Conservation (phyloP, 2,797 vertebrate species). For the Morelia viridis region DNA sequence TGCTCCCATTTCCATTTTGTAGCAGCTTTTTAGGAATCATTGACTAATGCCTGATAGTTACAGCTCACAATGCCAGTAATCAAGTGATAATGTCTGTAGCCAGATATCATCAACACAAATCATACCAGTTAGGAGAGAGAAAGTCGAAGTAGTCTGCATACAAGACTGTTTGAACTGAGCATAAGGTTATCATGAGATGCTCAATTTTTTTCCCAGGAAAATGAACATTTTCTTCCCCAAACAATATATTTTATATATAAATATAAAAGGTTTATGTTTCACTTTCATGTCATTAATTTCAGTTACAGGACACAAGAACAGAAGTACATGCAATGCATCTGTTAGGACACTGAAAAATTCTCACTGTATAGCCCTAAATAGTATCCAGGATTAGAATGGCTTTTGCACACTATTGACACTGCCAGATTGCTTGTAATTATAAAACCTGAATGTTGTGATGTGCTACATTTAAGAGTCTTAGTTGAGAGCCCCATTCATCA, state of each 20-base stretch:
- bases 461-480: neutral
- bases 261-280: neutral
- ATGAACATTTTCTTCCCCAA: neutral
- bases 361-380: neutral
- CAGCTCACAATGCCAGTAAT: slow-evolving; percentile 27
- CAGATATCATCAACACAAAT: slow-evolving; percentile 35
- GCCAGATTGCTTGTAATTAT: neutral
- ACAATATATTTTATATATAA: neutral
- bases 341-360: neutral
- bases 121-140: slow-evolving; percentile 33
- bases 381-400: neutral
- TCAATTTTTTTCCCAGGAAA: neutral
- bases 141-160: slow-evolving; percentile 26
- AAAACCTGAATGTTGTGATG: neutral
- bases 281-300: neutral
- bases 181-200: neutral
- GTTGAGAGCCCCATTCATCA: neutral
- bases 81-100: slow-evolving; percentile 19
- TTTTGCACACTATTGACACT: neutral
- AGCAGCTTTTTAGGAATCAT: slow-evolving; percentile 27
- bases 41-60: slow-evolving; percentile 31
- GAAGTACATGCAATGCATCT: neutral
- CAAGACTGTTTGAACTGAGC: neutral
- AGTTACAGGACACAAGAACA: neutral
- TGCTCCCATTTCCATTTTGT: neutral